phyloP scores from a whole-genome alignment of 2,113 vertebrate genomes.

The Zapus hudsonius region DNA sequence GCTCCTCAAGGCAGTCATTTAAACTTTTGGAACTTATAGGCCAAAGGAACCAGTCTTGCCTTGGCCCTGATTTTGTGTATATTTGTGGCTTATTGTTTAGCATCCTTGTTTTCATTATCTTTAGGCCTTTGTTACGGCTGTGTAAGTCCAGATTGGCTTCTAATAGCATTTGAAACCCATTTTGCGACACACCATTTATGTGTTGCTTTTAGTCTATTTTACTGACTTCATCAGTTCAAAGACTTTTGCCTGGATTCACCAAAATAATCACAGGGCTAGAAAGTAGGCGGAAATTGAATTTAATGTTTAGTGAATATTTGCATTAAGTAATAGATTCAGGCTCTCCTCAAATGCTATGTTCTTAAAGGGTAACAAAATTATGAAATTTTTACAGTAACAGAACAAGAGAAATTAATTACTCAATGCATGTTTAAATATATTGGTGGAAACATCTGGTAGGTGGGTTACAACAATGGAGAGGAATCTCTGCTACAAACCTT shows the following conservation, averaged over 20 bases:
- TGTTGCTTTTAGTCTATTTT: neutral
- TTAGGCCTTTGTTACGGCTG: neutral
- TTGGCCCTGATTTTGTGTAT: neutral
- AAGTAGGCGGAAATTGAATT: neutral
- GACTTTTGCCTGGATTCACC: neutral
- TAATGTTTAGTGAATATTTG: neutral
- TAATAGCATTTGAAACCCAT: neutral
- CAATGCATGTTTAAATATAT: too few species aligned
- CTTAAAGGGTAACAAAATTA: too few species aligned
- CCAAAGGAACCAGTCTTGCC: neutral
- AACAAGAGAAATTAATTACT: too few species aligned
- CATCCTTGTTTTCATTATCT: neutral
- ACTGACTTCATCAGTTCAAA: neutral
- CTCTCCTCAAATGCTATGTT: too few species aligned
- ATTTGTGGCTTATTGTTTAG: neutral
- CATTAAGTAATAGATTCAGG: too few species aligned
- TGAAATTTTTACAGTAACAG: too few species aligned
- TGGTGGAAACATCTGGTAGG: too few species aligned
- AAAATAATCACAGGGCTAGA: neutral
- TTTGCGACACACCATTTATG: neutral
- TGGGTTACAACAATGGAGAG: too few species aligned
- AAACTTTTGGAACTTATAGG: conserved; percentile 15
- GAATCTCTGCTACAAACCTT: too few species aligned
- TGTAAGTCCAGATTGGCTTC: neutral
- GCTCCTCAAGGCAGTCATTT: neutral